Conservation (phyloP, 2,797 vertebrate species). For the Rhinoraja longicauda region DNA sequence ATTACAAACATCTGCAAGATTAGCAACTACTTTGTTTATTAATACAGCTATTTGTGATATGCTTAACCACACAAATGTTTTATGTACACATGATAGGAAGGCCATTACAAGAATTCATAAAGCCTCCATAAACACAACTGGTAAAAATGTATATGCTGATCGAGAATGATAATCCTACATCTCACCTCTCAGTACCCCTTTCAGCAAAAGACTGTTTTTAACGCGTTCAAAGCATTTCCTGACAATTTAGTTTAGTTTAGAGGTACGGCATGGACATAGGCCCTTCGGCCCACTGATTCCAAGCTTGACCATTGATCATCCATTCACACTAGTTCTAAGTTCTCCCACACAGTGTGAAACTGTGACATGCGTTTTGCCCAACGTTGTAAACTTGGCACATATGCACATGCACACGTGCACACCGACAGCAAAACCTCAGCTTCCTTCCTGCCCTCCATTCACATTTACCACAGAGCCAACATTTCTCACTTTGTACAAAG, state of each 20-base stretch:
- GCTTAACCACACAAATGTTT: conserved; percentile 23
- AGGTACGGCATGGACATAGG: too few species aligned
- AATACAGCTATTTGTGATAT: conserved; percentile 22
- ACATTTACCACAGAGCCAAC: neutral
- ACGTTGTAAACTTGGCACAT: neutral
- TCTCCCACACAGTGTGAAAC: neutral
- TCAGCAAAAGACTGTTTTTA: neutral
- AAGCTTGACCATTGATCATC: too few species aligned
- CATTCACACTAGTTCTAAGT: too few species aligned
- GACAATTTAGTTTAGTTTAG: neutral
- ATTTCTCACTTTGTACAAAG: neutral
- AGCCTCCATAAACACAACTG: neutral
- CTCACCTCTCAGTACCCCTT: neutral
- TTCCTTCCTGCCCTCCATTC: neutral
- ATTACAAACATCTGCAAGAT: conserved; percentile 37
- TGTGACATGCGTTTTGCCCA: neutral
- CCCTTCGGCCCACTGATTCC: too few species aligned
- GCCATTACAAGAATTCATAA: conserved; percentile 13
- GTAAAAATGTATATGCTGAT: neutral
- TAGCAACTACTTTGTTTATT: conserved; percentile 25
- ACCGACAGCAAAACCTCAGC: neutral
- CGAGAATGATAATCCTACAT: neutral
- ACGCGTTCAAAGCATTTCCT: neutral
- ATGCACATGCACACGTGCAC: neutral
- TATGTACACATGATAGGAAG: conserved; percentile 5